Conservation (phyloP, 2,113 vertebrate genomes). For the Protobothrops flavoviridis region DNA sequence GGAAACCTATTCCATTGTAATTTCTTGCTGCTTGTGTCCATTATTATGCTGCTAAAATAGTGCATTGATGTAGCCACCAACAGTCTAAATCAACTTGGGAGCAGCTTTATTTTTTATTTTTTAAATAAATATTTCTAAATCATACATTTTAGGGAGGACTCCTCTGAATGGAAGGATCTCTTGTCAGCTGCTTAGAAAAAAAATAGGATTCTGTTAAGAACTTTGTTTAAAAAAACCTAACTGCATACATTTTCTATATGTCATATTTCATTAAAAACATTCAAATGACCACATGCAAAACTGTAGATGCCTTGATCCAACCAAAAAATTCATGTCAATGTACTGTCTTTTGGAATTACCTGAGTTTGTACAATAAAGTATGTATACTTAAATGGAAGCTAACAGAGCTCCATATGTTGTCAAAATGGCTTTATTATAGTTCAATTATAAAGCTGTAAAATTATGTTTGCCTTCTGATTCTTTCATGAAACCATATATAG, state of each 20-base stretch:
- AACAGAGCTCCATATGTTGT: neutral
- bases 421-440: neutral
- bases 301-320: neutral
- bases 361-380: neutral
- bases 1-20: neutral
- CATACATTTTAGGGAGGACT: neutral
- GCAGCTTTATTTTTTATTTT: neutral
- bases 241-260: neutral
- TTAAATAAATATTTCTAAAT: neutral
- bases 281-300: neutral
- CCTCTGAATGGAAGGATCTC: neutral
- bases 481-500: neutral
- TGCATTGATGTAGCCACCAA: neutral
- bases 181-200: neutral
- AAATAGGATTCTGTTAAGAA: neutral
- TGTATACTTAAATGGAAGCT: neutral
- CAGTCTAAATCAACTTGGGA: neutral
- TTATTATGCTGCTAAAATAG: neutral
- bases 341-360: neutral
- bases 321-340: neutral
- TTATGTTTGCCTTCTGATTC: neutral
- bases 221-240: neutral
- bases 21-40: neutral
- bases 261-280: conserved; percentile 12
- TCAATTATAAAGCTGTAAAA: neutral